Base-by-base conservation (phyloP, 2,888 invertebrate genomes). In the Drosophila seclusa region DNA sequence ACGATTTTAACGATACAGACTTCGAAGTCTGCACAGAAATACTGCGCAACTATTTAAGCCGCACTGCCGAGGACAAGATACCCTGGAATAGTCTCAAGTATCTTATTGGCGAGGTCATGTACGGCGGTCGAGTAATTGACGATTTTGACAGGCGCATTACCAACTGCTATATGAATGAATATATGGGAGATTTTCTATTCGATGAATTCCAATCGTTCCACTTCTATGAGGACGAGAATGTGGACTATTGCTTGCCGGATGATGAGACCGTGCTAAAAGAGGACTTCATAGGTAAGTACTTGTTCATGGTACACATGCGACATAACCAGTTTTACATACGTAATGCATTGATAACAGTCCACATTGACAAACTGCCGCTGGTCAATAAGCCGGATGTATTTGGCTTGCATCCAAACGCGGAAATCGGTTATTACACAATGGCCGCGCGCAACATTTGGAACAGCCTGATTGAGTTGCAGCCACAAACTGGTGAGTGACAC, bases 91-190 rank as follows among this genome's bases (percentile, higher is more conserved):
- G 97, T 90, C 94, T 98, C 61, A 98, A 98, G 91, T 98, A 98
- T 92, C 94, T 98, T 1, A 97, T 98, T 83, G 98, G 98, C 69
- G 98, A 98, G 94, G 97, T 98, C 32, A 98, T 98, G 97, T 98
- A 98, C 91, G 98, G 98, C 32, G 98, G 98, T 1, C 95, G 98
- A 61, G 97, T 98, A 38, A 98, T 98, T 80, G 98, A 98, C 92
- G 96, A 97, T 92, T 98, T 96, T 93, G 98, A 98, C 93, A 95
- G 98, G 16, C 95, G 98, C 73, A 96, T 98, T 16, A 96, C 98
- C 4, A 94, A 95, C 78, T 97, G 96, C 0, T 98, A 98, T 93
- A 97, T 98, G 97, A 96, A 98, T 91, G 98, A 98, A 93, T 98
- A 98, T 91, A 96, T 98, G 95, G 98, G 98, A 0, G 98, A 98